Evolutionary conservation across 2,888 invertebrate genomes (phyloP), one percentile per base, ranked within the genome.

Genomic region (Papilio elwesi): DNA sequence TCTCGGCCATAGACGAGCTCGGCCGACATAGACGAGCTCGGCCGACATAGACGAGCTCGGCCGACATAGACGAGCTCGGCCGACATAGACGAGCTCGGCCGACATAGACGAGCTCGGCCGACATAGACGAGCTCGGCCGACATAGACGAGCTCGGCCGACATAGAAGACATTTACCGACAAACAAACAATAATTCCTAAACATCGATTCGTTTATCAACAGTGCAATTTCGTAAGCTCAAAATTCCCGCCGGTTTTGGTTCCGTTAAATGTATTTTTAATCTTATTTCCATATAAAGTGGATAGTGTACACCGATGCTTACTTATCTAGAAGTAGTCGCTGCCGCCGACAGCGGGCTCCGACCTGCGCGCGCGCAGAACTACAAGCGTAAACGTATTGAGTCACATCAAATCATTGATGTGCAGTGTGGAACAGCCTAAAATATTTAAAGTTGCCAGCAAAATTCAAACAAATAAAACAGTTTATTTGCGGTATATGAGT

Each of bases 101-200:
- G n/a, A n/a, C n/a, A 76, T 73, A 77, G 74, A 76, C 78, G 77
- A 76, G 74, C 48, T 72, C 77, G 76, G 76, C 77, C 76, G n/a
- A n/a, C n/a, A 76, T 73, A 77, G 74, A 76, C 78, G 77, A 76
- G 74, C 48, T 72, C 77, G 76, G 76, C 77, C 76, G n/a, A n/a
- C n/a, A 76, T 73, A 77, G 74, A 76, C 78, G 77, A 76, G 74
- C 75, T 76, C 76, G 76, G 77, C 71, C 76, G 64, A 75, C 74
- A 73, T 72, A 70, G 74, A 75, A 77, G 75, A 75, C 68, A 73
- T 75, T 71, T 62, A 74, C 69, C 49, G 66, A 73, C 73, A 59
- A 75, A 75, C 74, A 77, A 76, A 74, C 66, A 16, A 69, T 74
- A 73, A 73, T 71, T 68, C 71, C 74, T 75, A 74, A 70, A 76